Conservation (phyloP, 2,113 vertebrate genomes). For the Xiphophorus hellerii region DNA sequence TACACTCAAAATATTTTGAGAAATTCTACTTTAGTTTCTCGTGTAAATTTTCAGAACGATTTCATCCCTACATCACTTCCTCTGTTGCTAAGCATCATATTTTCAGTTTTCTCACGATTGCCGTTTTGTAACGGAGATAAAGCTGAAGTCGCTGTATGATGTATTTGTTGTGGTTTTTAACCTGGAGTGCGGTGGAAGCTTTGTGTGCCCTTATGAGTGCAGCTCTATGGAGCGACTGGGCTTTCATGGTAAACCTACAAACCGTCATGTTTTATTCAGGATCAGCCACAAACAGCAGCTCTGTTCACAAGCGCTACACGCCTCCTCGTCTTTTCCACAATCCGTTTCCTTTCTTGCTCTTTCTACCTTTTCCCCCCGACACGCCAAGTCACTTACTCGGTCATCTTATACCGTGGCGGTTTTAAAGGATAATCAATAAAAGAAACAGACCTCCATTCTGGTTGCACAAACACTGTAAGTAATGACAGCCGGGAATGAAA, state of each 20-base stretch:
- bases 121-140: constrained; percentile 8
- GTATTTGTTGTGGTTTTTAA: background rate
- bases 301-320: constrained; percentile 19
- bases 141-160: no score
- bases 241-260: constrained; percentile 32
- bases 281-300: constrained; percentile 14
- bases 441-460: background rate
- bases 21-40: background rate
- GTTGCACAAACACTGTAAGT: constrained; percentile 19
- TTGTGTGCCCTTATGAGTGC: background rate
- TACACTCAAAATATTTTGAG: background rate
- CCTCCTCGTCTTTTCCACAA: constrained; percentile 13
- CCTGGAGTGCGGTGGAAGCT: background rate
- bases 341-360: background rate
- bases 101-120: background rate
- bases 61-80: background rate
- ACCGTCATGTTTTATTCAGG: constrained; percentile 45
- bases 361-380: background rate
- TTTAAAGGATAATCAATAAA: constrained; percentile 16
- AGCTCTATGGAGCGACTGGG: constrained; percentile 1
- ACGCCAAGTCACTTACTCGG: constrained; percentile 2
- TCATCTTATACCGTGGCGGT: background rate
- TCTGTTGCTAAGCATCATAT: background rate
- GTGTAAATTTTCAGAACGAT: background rate
- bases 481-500: background rate